phyloP scores from a whole-genome alignment of 1,140 invertebrate genomes.

The Ostrea edulis region DNA sequence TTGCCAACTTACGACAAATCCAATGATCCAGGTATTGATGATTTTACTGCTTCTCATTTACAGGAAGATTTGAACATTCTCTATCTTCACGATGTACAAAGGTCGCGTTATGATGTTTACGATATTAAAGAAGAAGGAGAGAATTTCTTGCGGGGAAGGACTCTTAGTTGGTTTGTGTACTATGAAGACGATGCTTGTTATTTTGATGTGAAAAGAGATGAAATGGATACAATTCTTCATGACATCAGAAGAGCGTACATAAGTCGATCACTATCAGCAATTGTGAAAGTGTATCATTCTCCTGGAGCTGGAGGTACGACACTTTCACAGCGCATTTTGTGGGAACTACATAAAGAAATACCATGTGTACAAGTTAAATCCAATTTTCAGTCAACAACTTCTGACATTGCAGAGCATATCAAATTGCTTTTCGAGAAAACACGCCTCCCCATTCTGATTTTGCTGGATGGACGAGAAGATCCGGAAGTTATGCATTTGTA shows the following conservation, averaged over 20 bases:
- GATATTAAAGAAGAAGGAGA: constrained; percentile 52
- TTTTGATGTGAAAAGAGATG: constrained; percentile 57
- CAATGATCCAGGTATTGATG: constrained; percentile 37
- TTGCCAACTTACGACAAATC: constrained; percentile 50
- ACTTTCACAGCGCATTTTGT: constrained; percentile 58
- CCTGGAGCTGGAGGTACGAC: constrained; percentile 63
- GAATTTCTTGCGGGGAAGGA: constrained; percentile 60
- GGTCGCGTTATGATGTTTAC: constrained; percentile 29
- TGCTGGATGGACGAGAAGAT: constrained; percentile 50
- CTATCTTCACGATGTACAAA: constrained; percentile 47
- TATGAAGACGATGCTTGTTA: constrained; percentile 49
- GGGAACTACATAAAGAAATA: constrained; percentile 50
- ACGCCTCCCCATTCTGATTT: constrained; percentile 43
- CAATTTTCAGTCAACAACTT: constrained; percentile 25
- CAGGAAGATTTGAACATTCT: constrained; percentile 58
- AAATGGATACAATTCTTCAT: constrained; percentile 45
- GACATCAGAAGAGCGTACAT: constrained; percentile 46
- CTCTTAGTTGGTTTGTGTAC: constrained; percentile 52
- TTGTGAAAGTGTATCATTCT: constrained; percentile 52
- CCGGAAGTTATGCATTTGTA: constrained; percentile 23
- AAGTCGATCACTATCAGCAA: constrained; percentile 38
- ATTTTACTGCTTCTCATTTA: constrained; percentile 50
- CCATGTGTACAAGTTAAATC: constrained; percentile 59
- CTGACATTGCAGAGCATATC: constrained; percentile 45
- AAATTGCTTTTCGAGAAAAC: constrained; percentile 54